Evolutionary conservation across 2,888 invertebrate genomes (phyloP).

Genomic region (Andrena camellia): DNA sequence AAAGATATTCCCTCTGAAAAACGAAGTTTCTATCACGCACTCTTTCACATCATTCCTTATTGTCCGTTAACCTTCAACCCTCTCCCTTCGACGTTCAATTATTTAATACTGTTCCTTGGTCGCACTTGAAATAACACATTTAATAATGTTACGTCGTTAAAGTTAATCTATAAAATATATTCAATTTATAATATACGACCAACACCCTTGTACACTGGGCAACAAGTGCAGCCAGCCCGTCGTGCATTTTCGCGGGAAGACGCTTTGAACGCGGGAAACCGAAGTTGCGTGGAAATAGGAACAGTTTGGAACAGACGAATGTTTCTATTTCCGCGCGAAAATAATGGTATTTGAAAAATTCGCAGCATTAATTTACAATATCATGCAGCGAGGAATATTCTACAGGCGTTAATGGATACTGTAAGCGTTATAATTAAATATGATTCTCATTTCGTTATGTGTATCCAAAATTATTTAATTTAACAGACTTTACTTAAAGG

Average conservation of each 20-base stretch:
- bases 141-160: background rate
- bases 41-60: conserved; percentile 2
- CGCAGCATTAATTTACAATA: background rate
- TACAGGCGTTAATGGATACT: background rate
- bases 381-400: background rate
- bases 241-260: conserved; percentile 71
- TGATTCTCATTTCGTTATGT: background rate
- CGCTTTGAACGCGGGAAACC: conserved; percentile 76
- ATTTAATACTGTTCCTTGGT: background rate
- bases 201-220: background rate
- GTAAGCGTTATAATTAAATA: background rate
- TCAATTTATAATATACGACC: background rate
- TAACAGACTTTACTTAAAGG: background rate
- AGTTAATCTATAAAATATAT: conserved; percentile 4
- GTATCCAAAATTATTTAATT: background rate
- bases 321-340: conserved; percentile 16
- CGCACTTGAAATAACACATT: background rate
- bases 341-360: conserved; percentile 7
- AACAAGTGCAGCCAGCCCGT: conserved; percentile 43
- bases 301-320: background rate
- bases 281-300: conserved; percentile 10
- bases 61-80: conserved; percentile 28
- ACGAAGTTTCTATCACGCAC: background rate
- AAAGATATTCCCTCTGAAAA: background rate
- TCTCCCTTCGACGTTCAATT: background rate